These are phyloP conservation scores for Hirudo medicinalis DNA, from an alignment of 1,140 invertebrate genomes.

Conservation along the genomic window DNA sequence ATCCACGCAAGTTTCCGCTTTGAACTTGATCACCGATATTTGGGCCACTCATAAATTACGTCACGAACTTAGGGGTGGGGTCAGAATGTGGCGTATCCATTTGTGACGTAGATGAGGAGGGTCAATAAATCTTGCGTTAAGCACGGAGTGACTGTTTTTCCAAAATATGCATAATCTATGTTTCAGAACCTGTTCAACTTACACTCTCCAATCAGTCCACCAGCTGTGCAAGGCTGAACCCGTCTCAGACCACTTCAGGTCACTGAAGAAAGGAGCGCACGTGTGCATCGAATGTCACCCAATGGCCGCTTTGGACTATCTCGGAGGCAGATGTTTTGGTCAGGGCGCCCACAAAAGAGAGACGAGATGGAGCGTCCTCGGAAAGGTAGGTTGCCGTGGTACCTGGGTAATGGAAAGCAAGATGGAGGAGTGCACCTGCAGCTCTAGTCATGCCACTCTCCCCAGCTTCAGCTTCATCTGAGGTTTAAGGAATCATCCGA, in stretches of 20 bases:
- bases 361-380: constrained; percentile 35
- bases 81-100: no score
- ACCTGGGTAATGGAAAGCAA: constrained; percentile 32
- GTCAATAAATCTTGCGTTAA: no score
- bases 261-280: constrained; percentile 26
- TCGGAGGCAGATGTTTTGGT: constrained; percentile 34
- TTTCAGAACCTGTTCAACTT: constrained; percentile 12
- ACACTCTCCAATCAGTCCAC: not conserved
- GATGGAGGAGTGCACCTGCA: constrained; percentile 28
- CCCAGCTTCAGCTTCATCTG: constrained; percentile 16
- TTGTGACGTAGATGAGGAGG: no score
- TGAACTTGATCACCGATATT: no score
- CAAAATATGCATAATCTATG: not conserved
- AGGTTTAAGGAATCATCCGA: not conserved
- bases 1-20: no score
- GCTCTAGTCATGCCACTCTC: constrained; percentile 1
- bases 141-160: not conserved
- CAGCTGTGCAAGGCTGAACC: not conserved
- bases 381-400: constrained; percentile 34
- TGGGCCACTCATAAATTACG: no score
- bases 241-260: constrained; percentile 27
- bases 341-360: constrained; percentile 31
- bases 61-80: no score
- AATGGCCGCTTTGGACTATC: constrained; percentile 32
- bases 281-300: constrained; percentile 38